These are phyloP conservation scores for Cryptus armator DNA, from an alignment of 2,888 invertebrate genomes.

Conservation along the genomic window DNA sequence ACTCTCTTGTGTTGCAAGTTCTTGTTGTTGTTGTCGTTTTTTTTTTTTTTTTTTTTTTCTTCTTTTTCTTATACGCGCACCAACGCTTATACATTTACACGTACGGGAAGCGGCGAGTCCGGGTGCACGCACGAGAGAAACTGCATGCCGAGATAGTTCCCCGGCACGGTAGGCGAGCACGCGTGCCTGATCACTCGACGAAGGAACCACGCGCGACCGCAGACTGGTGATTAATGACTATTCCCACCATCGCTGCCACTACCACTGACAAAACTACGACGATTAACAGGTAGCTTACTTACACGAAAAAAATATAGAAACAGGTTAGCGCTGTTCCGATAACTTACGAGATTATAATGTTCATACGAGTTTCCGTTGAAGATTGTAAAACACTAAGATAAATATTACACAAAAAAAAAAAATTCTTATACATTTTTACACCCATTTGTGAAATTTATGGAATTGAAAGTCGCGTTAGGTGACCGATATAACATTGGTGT, in stretches of 20 bases:
- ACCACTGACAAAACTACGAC: neutral
- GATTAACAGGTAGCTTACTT: constrained; percentile 5
- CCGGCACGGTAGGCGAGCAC: constrained; percentile 22
- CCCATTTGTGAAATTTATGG: too few species aligned
- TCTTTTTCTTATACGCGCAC: neutral
- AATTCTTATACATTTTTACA: too few species aligned
- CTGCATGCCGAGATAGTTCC: constrained; percentile 10
- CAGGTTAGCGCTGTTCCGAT: neutral
- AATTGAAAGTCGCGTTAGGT: too few species aligned
- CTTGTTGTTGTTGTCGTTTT: neutral
- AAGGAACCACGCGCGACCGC: constrained; percentile 40
- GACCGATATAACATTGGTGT: too few species aligned
- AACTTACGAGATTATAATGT: neutral
- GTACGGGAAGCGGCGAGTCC: constrained; percentile 8
- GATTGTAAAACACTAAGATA: neutral
- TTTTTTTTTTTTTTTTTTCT: neutral
- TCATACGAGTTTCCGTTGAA: neutral
- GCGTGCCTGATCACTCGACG: constrained; percentile 31
- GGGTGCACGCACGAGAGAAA: constrained; percentile 8
- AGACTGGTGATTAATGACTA: constrained; percentile 43
- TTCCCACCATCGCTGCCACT: constrained; percentile 15
- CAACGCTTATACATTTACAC: neutral
- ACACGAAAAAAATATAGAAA: neutral
- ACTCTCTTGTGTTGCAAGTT: neutral
- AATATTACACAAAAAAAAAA: neutral